Evolutionary conservation across 2,113 vertebrate species (phyloP), one percentile per base, ranked within the genome.

Genomic region (Zapus hudsonius): DNA sequence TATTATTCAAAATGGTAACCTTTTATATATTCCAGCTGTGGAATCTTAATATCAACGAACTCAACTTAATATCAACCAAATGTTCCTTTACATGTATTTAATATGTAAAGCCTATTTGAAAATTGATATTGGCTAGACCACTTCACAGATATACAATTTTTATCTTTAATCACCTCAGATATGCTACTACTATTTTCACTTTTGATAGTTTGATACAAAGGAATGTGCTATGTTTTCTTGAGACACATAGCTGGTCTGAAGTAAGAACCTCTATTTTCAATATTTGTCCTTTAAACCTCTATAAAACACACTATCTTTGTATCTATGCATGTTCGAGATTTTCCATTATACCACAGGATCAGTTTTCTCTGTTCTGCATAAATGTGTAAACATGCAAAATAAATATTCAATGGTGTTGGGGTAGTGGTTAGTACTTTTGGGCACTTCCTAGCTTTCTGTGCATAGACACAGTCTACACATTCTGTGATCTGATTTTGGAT

Each of bases 271-370:
- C 3, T 40, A 27, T 19, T 3, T 40, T 67, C 5, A 3, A 36
- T 38, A 23, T 47, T 0, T 85, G 16, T 33, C 66, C 7, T 75
- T 15, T 40, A 22, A 42, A 42, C 5, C 22, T 55, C 23, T 47
- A 38, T 0, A 36, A 0, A 3, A 2, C 1, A 38, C 29, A 1
- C 6, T 80, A 5, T 72, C 38, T 47, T n/a, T 67, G 27, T 17
- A 44, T 1, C 1, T 61, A 1, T 11, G 40, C 11, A 8, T 55
- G 38, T 64, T 27, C 55, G 64, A 78, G 13, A 7, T 4, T 52
- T 33, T 3, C 12, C 33, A n/a, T 57, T 8, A 52, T 69, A 59
- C 4, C 52, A 40, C 29, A 59, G 15, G 76, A 33, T 15, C 47
- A 4, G 5, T 12, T 78, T 20, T 25, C 92, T n/a, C 17, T 63